These are phyloP conservation scores for Irena cyanogastra DNA, from an alignment of 2,113 vertebrate species.

Conservation along the genomic window DNA sequence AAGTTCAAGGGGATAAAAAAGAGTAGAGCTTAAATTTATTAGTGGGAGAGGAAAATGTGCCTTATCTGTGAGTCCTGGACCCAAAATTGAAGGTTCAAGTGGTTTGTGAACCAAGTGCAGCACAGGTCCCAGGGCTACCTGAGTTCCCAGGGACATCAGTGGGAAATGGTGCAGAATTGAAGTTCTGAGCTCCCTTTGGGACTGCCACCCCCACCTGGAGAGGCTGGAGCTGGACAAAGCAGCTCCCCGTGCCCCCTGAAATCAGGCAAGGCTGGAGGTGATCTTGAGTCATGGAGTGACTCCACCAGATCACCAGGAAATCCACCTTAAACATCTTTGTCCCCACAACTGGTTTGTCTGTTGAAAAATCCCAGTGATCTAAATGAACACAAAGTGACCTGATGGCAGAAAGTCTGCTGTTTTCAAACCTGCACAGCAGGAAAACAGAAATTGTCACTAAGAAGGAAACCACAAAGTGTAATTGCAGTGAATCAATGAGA, in stretches of 20 bases:
- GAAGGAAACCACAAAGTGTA: not conserved
- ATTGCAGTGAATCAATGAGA: not conserved
- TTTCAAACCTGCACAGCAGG: not conserved
- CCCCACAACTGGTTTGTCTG: not conserved
- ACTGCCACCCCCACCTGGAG: fast-evolving
- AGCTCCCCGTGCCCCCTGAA: not conserved
- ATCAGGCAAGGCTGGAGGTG: not conserved
- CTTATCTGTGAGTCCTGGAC: not conserved
- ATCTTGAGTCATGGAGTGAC: not conserved
- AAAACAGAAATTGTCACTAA: not conserved
- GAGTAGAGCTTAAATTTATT: not conserved
- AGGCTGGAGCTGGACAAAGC: not conserved
- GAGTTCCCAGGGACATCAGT: fast-evolving
- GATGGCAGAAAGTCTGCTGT: not conserved
- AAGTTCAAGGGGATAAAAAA: not conserved
- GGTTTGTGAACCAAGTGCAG: not conserved
- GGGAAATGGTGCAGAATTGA: fast-evolving
- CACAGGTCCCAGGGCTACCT: not conserved
- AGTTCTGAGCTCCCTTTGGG: not conserved
- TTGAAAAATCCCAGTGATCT: not conserved
- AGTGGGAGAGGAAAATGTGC: not conserved
- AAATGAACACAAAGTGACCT: not conserved
- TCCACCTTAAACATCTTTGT: not conserved
- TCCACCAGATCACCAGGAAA: not conserved
- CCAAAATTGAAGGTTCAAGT: not conserved